Conservation (phyloP, 1,140 invertebrate species). For the Zaprionus capensis region DNA sequence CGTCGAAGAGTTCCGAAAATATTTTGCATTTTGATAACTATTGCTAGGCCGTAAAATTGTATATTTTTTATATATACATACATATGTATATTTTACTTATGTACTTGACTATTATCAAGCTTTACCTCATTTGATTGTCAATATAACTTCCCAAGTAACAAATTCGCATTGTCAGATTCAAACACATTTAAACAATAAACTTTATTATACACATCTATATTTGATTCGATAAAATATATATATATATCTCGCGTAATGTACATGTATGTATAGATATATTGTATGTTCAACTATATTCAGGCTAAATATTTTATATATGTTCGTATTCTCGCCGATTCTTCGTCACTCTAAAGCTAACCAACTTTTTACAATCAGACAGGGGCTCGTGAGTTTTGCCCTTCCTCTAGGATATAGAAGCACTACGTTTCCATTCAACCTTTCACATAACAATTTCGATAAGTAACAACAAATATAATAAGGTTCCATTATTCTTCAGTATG, state of each 20-base stretch:
- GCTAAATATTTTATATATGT: slow-evolving; percentile 16
- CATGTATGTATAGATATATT: slow-evolving; percentile 29
- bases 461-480: slow-evolving; percentile 54
- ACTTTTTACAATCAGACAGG: slow-evolving; percentile 67
- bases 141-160: not conserved
- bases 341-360: slow-evolving; percentile 55
- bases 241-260: slow-evolving; percentile 27
- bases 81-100: too few relatives aligned
- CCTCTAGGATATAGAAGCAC: slow-evolving; percentile 36
- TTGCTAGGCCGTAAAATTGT: not conserved
- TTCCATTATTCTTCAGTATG: slow-evolving; percentile 2
- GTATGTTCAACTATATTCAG: slow-evolving; percentile 21
- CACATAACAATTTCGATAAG: slow-evolving; percentile 19
- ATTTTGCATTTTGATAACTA: slow-evolving; percentile 13
- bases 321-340: slow-evolving; percentile 10
- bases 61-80: too few relatives aligned
- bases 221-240: slow-evolving; percentile 61
- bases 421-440: slow-evolving; percentile 31
- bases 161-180: slow-evolving; percentile 24
- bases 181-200: slow-evolving; percentile 75
- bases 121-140: too few relatives aligned
- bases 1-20: not conserved
- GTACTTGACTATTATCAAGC: too few relatives aligned
- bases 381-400: slow-evolving; percentile 1
- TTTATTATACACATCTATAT: slow-evolving; percentile 66